Evolutionary conservation across 2,113 vertebrate species (phyloP).

Genomic region (Pipra filicauda): DNA sequence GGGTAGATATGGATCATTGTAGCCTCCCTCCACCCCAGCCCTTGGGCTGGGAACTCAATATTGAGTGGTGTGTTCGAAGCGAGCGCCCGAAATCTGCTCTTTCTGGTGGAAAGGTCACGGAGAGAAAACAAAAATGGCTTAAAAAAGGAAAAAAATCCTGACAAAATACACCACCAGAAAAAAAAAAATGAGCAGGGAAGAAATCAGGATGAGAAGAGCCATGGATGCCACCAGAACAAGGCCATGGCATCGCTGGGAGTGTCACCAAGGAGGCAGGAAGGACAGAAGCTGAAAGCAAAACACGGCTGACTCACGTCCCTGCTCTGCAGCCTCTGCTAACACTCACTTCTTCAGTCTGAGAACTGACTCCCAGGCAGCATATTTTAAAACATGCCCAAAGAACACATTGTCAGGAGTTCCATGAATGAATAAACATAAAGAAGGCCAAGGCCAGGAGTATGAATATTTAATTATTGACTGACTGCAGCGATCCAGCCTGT

Average conservation of each 20-base stretch:
- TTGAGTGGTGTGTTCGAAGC: conserved; percentile 4
- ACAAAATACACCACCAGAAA: neutral
- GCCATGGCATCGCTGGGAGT: accelerated
- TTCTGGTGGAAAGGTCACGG: conserved; percentile 22
- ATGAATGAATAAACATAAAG: conserved; percentile 13
- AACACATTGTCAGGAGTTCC: neutral
- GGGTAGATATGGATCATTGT: neutral
- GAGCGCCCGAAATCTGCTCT: neutral
- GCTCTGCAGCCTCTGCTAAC: neutral
- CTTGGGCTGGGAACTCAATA: neutral
- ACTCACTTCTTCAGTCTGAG: neutral
- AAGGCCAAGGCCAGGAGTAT: neutral
- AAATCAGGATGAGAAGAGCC: neutral
- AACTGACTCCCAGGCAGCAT: neutral
- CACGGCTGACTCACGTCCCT: neutral
- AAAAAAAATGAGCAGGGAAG: neutral
- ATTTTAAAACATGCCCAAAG: neutral
- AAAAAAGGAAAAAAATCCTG: neutral
- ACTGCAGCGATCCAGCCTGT: neutral
- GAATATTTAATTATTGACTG: neutral
- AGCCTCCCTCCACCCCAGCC: neutral
- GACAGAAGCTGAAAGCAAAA: neutral
- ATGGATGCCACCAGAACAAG: neutral
- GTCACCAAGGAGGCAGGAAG: neutral
- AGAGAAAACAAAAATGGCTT: neutral